Conservation (phyloP, 1,140 invertebrate genomes). For the Sycophaga agraensis region DNA sequence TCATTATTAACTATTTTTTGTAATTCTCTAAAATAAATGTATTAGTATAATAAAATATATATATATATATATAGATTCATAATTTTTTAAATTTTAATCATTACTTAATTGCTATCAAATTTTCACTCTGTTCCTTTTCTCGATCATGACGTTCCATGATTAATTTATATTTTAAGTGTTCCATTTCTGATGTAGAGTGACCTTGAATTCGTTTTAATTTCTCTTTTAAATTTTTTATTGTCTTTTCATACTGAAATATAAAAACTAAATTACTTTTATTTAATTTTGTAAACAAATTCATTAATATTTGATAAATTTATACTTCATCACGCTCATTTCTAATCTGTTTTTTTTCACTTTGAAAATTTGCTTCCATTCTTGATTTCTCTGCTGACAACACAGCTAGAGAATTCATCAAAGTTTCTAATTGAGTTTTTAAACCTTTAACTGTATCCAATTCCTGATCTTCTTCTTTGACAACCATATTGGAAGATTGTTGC, state of each 20-base stretch:
- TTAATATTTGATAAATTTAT: conserved; percentile 1
- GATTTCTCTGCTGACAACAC: conserved; percentile 82
- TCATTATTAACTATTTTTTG: conserved; percentile 67
- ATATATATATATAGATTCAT: neutral
- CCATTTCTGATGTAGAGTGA: conserved; percentile 63
- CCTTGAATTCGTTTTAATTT: conserved; percentile 63
- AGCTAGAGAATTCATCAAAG: conserved; percentile 72
- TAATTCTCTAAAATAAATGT: conserved; percentile 58
- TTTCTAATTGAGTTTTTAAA: conserved; percentile 62
- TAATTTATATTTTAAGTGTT: conserved; percentile 71
- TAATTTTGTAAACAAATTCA: neutral
- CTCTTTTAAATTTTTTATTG: conserved; percentile 63
- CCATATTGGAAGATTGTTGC: neutral
- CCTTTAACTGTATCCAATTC: conserved; percentile 54
- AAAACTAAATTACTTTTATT: too few species aligned
- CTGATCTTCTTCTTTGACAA: conserved; percentile 21
- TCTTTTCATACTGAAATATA: conserved; percentile 41
- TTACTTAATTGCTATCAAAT: conserved; percentile 69
- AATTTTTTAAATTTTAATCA: conserved; percentile 15
- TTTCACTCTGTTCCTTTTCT: conserved; percentile 76
- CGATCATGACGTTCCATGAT: conserved; percentile 75
- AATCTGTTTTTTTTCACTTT: conserved; percentile 75
- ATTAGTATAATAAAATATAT: neutral
- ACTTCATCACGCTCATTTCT: conserved; percentile 67
- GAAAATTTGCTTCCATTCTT: conserved; percentile 79